Base-by-base conservation (phyloP, 2,888 invertebrate species). In the Falcaria lacertinaria region DNA sequence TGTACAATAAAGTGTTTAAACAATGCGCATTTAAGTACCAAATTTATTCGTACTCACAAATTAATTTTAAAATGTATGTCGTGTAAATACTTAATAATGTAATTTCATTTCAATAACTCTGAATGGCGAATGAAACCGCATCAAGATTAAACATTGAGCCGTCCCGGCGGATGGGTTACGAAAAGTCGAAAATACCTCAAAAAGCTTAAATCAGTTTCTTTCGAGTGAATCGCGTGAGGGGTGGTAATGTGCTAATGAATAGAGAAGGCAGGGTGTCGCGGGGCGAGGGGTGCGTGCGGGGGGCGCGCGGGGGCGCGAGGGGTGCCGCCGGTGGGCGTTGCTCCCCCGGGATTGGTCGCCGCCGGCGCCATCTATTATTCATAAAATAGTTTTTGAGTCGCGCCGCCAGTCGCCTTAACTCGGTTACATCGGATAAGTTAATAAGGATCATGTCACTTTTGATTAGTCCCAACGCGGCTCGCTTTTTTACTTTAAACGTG, bases 371-470 rank as follows among this genome's bases (percentile, higher is more conserved):
- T 89, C 86, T 89, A 89, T 88, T 88, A 89, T 89, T 88, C 89
- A 89, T 87, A 87, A 87, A 88, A 89, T 89, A 89, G 89, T 89
- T 89, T 89, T 89, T 88, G 86, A 89, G 85, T 85, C 84, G 82
- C 85, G 76, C 85, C 77, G 79, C 73, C 79, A 78, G 77, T 78
- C 80, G 79, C 71, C 70, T 73, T 87, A 88, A 87, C 78, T 73
- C 71, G 68, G 78, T 87, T 88, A 88, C 71, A 67, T 64, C 59
- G 57, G 53, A 70, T 84, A 88, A 89, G 78, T 71, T 73, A 81
- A 89, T 89, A 86, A 88, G 88, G 74, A 85, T 88, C 88, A 81
- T 81, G 89, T 88, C 89, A 89, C 86, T 88, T 88, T 81, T 80
- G 84, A 88, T 89, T 84, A 88, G 71, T 65, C 73, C 72, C 70